Percentiles rank a stretch among this genome's conserved stretches.
phyloP scores from a whole-genome alignment of 2,888 invertebrate genomes.

The Oscheius sp. region DNA sequence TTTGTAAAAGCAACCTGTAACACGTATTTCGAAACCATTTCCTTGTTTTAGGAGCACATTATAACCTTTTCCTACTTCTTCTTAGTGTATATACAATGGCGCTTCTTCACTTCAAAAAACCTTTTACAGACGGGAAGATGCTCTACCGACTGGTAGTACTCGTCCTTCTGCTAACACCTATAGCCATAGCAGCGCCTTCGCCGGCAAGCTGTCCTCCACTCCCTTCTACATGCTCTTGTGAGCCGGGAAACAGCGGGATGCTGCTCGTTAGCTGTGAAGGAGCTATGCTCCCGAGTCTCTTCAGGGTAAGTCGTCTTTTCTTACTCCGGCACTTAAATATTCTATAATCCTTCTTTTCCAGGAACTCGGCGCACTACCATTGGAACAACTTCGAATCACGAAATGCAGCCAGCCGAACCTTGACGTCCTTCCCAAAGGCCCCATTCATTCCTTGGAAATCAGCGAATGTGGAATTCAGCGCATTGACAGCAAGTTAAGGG shows the following conservation, averaged over 20 bases:
- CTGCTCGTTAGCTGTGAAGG: constrained; percentile 31
- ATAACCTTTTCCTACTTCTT: no score
- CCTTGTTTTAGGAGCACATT: no score
- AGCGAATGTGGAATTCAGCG: constrained; percentile 49
- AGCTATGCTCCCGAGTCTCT: constrained; percentile 12
- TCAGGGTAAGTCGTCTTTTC: constrained; percentile 19
- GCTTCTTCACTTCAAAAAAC: no score
- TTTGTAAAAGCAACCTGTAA: no score
- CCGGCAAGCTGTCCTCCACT: constrained; percentile 20
- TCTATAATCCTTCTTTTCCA: not conserved
- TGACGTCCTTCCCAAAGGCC: constrained; percentile 26
- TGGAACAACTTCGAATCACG: constrained; percentile 45
- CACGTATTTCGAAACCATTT: no score
- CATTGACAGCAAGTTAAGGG: constrained; percentile 40
- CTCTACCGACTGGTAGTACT: not conserved
- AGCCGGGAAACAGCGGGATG: constrained; percentile 6
- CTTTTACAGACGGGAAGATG: constrained; percentile 14
- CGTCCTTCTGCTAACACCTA: not conserved
- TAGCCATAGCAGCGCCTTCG: not conserved
- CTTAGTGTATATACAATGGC: no score
- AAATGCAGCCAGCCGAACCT: constrained; percentile 39
- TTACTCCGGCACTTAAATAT: no score
- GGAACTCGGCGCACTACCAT: constrained; percentile 40
- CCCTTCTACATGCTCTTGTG: constrained; percentile 33
- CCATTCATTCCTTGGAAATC: constrained; percentile 49